phyloP scores from a whole-genome alignment of 1,140 invertebrate species.

The Zeugodacus cucurbitae region DNA sequence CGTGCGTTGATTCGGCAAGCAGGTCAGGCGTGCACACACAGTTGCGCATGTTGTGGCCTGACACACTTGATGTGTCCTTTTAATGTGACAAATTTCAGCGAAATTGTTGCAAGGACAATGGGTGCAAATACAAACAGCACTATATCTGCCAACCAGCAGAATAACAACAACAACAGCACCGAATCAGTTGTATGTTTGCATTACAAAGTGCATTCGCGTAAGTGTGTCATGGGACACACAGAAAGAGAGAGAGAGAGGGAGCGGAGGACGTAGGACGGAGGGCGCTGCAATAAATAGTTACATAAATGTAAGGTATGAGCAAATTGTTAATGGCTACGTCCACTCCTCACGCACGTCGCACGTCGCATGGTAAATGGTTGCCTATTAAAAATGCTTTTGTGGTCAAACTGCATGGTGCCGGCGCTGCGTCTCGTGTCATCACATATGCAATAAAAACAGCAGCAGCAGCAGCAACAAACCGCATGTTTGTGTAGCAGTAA shows the following conservation, averaged over 20 bases:
- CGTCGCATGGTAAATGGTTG: constrained; percentile 24
- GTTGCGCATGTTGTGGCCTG: neutral
- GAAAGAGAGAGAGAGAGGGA: neutral
- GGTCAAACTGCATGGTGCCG: neutral
- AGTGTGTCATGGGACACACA: neutral
- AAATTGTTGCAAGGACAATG: constrained; percentile 38
- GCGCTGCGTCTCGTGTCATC: neutral
- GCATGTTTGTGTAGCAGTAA: neutral
- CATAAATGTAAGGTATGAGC: neutral
- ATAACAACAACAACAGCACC: neutral
- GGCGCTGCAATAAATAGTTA: neutral
- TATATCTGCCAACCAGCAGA: neutral
- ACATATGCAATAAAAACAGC: neutral
- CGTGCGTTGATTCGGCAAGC: neutral
- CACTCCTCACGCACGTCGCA: neutral
- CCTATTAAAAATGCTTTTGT: constrained; percentile 34
- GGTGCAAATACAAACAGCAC: constrained; percentile 9
- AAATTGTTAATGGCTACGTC: neutral
- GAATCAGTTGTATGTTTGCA: neutral
- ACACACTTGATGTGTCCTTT: constrained; percentile 14
- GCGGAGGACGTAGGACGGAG: too few species aligned
- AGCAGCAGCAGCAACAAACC: neutral
- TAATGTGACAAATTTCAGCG: constrained; percentile 38
- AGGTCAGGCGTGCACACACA: constrained; percentile 23
- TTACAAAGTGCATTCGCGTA: constrained; percentile 17